Conservation (phyloP, 2,113 vertebrate species). For the Pteruthius melanotis region DNA sequence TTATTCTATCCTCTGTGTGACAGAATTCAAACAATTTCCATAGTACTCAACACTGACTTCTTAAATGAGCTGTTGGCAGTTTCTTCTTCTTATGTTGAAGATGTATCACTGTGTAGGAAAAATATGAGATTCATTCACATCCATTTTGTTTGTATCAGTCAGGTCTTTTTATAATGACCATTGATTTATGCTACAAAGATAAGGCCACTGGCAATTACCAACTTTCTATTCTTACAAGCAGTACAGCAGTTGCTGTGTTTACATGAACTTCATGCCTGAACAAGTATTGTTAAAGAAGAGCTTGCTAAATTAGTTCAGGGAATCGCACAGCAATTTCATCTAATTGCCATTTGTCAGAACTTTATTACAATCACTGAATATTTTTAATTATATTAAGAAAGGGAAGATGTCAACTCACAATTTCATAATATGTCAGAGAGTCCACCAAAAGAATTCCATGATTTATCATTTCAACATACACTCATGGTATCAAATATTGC, state of each 20-base stretch:
- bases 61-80: not conserved
- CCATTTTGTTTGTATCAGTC: not conserved
- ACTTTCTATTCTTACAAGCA: not conserved
- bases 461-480: not conserved
- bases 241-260: not conserved
- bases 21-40: not conserved
- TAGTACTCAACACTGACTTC: not conserved
- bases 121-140: not conserved
- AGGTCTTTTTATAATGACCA: not conserved
- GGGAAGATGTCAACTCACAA: not conserved
- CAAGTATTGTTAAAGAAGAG: constrained; percentile 7
- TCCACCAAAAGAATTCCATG: not conserved
- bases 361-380: constrained; percentile 18
- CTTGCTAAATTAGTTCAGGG: constrained; percentile 42
- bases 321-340: constrained; percentile 39
- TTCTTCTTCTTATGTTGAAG: not conserved
- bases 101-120: not conserved
- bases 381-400: constrained; percentile 47
- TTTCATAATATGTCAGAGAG: not conserved
- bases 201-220: not conserved
- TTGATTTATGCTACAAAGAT: not conserved
- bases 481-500: not conserved
- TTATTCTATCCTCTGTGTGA: not conserved
- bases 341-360: constrained; percentile 45
- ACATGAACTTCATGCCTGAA: not conserved